Percentiles rank a stretch among this genome's conserved stretches.
These are phyloP conservation scores for Ophioninae sp. DNA, from an alignment of 2,888 invertebrate genomes.

Conservation along the genomic window DNA sequence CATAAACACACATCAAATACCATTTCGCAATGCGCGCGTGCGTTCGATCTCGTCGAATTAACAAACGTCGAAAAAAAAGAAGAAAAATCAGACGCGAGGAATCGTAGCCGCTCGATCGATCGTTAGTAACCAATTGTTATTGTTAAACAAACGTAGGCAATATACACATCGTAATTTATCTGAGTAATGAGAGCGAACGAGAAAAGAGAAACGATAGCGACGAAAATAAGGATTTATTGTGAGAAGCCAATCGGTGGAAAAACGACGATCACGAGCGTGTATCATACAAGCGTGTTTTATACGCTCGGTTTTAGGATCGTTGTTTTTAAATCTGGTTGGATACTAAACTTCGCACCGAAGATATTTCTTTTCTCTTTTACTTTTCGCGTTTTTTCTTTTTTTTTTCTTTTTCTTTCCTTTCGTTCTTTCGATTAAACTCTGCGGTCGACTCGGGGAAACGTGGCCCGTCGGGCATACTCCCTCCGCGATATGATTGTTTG, in stretches of 20 bases:
- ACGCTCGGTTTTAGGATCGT: neutral
- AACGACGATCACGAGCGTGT: neutral
- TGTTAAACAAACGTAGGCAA: conserved; percentile 71
- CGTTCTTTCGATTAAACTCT: conserved; percentile 24
- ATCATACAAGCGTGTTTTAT: neutral
- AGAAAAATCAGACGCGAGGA: conserved; percentile 1
- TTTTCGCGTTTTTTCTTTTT: neutral
- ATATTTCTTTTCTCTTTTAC: neutral
- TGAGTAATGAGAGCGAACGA: neutral
- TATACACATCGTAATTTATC: conserved; percentile 55
- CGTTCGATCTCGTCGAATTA: neutral
- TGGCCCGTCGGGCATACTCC: conserved; percentile 25
- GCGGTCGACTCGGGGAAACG: conserved; percentile 24
- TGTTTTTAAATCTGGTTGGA: neutral
- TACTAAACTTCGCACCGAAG: neutral
- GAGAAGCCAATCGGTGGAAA: neutral
- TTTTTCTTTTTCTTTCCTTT: neutral
- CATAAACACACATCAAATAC: neutral
- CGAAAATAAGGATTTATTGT: neutral
- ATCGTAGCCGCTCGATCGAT: conserved; percentile 49
- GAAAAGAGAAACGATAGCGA: conserved; percentile 1
- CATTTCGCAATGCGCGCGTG: neutral
- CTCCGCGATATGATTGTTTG: conserved; percentile 38
- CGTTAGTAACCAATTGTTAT: conserved; percentile 77
- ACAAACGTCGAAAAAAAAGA: neutral